Percentiles rank a stretch among this genome's conserved stretches.
These are phyloP conservation scores for Sinopyrophorus schimmeli DNA, from an alignment of 2,888 invertebrate species.

Conservation along the genomic window DNA sequence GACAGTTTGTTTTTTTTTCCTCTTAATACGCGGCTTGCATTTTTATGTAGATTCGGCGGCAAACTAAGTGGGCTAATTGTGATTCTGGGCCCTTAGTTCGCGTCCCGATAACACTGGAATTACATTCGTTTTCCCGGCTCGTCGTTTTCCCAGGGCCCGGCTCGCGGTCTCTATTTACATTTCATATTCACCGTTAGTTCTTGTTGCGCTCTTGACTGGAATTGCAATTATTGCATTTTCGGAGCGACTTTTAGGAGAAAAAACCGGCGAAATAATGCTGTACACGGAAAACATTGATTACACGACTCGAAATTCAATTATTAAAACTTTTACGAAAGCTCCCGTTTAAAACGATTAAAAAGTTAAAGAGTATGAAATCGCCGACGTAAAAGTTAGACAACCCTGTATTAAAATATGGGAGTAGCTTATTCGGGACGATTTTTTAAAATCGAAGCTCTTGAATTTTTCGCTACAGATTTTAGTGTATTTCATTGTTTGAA, in stretches of 20 bases:
- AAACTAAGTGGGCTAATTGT: conserved; percentile 33
- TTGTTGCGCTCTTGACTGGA: conserved; percentile 25
- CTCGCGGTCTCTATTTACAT: conserved; percentile 26
- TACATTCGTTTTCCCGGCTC: conserved; percentile 31
- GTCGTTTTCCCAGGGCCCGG: conserved; percentile 26
- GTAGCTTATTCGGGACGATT: no score
- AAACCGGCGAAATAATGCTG: conserved; percentile 8
- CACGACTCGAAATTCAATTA: conserved; percentile 10
- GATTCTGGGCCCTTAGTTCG: conserved; percentile 30
- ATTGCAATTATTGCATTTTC: conserved; percentile 25
- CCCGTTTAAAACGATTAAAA: conserved; percentile 8
- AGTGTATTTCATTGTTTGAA: no score
- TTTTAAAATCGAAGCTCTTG: no score
- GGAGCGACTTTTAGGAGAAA: conserved; percentile 1
- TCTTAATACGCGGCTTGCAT: conserved; percentile 31
- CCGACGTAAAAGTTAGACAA: no score
- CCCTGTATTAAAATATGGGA: no score
- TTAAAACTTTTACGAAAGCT: not conserved
- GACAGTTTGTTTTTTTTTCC: conserved; percentile 32
- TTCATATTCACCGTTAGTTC: conserved; percentile 25
- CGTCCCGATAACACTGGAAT: conserved; percentile 32
- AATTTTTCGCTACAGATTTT: no score
- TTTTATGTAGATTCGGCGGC: conserved; percentile 31
- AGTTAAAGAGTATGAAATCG: no score
- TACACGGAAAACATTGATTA: conserved; percentile 12